Base-by-base conservation (phyloP, 2,113 vertebrate genomes). In the Neoarius graeffei region DNA sequence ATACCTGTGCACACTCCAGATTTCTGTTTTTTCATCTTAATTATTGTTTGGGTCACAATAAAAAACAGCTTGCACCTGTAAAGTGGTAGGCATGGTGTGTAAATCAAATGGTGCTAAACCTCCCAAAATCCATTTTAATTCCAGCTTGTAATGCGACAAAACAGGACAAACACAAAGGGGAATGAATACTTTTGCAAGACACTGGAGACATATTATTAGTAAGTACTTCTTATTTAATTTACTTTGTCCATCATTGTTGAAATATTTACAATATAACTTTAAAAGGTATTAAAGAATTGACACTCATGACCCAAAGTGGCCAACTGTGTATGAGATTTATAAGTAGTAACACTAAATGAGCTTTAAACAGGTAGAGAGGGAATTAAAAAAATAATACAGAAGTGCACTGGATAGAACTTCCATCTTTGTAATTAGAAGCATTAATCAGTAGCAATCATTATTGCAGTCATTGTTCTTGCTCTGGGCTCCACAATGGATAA, bases 361-460 rank as follows among this genome's bases (percentile, higher is more conserved):
- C 48, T 56, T 71, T 57, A 23, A 35, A 81, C 80, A 81, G 80
- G 57, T 81, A 81, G 54, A 11, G 5, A 52, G 56, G 57, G 56
- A 17, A 50, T 59, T 7, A 8, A 79, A 82, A 82, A 62, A 30
- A 20, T 7, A 20, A 2, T 42, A 60, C 9, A 62, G 30, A 42
- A 62, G 9, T 42, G 19, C 27, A 23, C 54, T 59, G n/a, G 79
- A 59, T 80, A 81, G 5, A 81, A 81, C 57, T 62, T 62, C 59
- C 35, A 42, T 35, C 5, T 14, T 48, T 48, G 5, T 82, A 82
- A 82, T 62, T 82, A 82, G 20, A 82, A 42, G 57, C 57, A 82
- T 82, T 82, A 82, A 82, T 82, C 80, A 82, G 80, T n/a, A 23
- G 19, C 62, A 82, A 82, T 82, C 59, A 82, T 10, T 62, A 25